A percentile compares a stretch with the other conserved stretches of the same genome.
These are phyloP conservation scores for Chalcis sispes DNA, from an alignment of 2,888 invertebrate genomes.

Conservation along the genomic window DNA sequence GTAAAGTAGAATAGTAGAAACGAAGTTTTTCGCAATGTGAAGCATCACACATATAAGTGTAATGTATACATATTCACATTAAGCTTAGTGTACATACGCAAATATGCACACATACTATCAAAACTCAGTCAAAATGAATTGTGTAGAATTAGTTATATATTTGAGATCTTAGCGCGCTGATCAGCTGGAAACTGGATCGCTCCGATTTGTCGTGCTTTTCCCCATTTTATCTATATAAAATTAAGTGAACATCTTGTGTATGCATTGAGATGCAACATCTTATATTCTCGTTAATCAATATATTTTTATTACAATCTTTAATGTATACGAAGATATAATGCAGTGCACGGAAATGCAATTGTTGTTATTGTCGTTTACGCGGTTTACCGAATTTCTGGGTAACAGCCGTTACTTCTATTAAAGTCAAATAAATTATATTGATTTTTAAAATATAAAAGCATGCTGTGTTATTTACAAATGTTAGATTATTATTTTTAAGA, in stretches of 20 bases:
- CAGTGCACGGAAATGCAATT: too few relatives aligned
- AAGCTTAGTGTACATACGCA: too few relatives aligned
- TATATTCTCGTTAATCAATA: neutral
- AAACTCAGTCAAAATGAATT: too few relatives aligned
- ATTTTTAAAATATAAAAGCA: neutral
- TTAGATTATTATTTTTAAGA: neutral
- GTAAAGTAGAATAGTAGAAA: too few relatives aligned
- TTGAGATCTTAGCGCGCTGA: conserved; percentile 11
- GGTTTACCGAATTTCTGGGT: neutral
- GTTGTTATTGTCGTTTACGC: conserved; percentile 10
- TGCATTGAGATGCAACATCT: neutral
- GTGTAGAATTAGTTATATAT: too few relatives aligned
- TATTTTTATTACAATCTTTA: too few relatives aligned
- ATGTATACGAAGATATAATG: too few relatives aligned
- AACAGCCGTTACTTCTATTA: neutral
- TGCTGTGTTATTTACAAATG: too few relatives aligned
- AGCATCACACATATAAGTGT: too few relatives aligned
- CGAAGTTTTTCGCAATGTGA: too few relatives aligned
- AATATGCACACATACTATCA: too few relatives aligned
- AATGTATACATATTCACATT: too few relatives aligned
- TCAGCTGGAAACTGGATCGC: conserved; percentile 32
- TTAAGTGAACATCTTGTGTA: neutral
- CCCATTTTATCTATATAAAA: neutral
- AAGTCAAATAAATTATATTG: neutral
- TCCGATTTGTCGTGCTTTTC: conserved; percentile 6